These are phyloP conservation scores for Hermaeophaga mercurialis DNA, from an alignment of 2,888 invertebrate species.

Conservation along the genomic window DNA sequence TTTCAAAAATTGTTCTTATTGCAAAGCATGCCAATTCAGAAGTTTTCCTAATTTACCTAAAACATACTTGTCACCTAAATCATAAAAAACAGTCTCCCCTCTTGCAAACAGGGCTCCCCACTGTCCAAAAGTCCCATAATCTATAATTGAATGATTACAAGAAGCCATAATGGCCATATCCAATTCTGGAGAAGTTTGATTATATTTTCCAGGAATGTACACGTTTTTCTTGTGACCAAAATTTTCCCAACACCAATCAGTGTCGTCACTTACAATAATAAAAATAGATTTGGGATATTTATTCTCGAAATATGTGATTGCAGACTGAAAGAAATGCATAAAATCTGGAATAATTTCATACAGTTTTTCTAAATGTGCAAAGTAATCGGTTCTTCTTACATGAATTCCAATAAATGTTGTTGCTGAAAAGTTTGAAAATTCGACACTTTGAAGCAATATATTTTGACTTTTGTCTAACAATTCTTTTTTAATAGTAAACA, in stretches of 20 bases:
- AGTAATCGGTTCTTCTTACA: constrained; percentile 64
- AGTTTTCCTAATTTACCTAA: constrained; percentile 55
- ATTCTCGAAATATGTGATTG: constrained; percentile 57
- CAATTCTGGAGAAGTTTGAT: constrained; percentile 53
- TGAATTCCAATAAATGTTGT: constrained; percentile 61
- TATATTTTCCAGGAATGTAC: constrained; percentile 53
- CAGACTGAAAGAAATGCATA: constrained; percentile 54
- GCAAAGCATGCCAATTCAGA: constrained; percentile 57
- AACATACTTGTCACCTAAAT: constrained; percentile 54
- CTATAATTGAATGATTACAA: constrained; percentile 62
- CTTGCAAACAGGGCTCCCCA: constrained; percentile 61
- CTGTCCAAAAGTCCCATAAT: constrained; percentile 61
- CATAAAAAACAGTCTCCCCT: constrained; percentile 59
- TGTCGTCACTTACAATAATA: constrained; percentile 60
- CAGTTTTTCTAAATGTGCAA: constrained; percentile 61
- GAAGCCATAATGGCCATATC: constrained; percentile 60
- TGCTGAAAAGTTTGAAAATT: constrained; percentile 19
- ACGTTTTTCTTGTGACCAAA: constrained; percentile 54
- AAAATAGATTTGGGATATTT: constrained; percentile 56
- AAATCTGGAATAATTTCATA: constrained; percentile 56
- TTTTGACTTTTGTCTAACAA: constrained; percentile 58
- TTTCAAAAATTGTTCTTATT: no score
- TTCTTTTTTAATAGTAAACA: constrained; percentile 61
- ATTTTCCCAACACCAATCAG: constrained; percentile 57
- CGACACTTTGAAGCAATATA: constrained; percentile 31